Evolutionary conservation across 2,113 vertebrate genomes (phyloP).

Genomic region (Colius striatus): DNA sequence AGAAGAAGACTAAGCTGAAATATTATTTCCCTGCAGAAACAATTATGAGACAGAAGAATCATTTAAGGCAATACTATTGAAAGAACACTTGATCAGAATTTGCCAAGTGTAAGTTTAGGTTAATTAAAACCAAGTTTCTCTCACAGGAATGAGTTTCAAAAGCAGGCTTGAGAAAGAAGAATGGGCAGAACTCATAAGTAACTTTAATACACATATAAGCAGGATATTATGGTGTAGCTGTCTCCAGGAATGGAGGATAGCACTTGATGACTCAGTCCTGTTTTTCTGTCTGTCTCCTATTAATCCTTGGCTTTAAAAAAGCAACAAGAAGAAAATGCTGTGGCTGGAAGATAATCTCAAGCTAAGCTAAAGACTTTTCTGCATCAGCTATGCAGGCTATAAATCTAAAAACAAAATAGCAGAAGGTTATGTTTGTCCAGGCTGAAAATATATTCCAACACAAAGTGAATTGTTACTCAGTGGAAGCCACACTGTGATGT

Average conservation of each 20-base stretch:
- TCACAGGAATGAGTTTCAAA: conserved; percentile 9
- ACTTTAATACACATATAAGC: background rate
- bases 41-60: background rate
- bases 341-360: conserved; percentile 12
- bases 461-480: background rate
- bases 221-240: background rate
- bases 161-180: background rate
- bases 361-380: background rate
- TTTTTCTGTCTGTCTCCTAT: conserved; percentile 20
- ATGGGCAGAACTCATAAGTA: background rate
- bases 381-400: background rate
- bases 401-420: conserved; percentile 24
- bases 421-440: background rate
- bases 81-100: background rate
- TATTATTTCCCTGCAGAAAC: background rate
- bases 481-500: background rate
- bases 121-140: background rate
- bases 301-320: conserved; percentile 34
- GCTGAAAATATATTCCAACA: conserved; percentile 2
- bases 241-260: background rate
- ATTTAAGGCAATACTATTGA: background rate
- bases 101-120: background rate
- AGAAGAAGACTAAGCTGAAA: background rate
- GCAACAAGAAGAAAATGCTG: background rate
- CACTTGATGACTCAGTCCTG: background rate